Conservation (phyloP, 2,113 vertebrate species). For the Glareola pratincola region DNA sequence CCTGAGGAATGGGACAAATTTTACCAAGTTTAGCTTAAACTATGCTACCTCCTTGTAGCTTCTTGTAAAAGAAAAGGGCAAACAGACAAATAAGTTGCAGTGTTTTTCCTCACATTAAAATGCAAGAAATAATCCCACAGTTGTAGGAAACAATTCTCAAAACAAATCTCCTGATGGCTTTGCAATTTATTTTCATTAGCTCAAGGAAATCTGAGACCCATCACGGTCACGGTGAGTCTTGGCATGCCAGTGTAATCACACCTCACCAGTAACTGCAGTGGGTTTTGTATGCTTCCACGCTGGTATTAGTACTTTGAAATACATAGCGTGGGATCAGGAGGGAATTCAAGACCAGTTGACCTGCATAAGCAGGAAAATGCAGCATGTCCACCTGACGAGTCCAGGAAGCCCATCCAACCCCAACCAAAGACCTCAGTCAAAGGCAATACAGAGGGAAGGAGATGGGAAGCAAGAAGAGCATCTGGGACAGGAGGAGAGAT, state of each 20-base stretch:
- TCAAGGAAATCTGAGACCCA: not conserved
- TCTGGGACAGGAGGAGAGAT: not conserved
- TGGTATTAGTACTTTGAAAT: not conserved
- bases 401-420: not conserved
- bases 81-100: not conserved
- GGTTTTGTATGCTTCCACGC: not conserved
- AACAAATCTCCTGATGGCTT: not conserved
- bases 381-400: accelerated
- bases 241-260: not conserved
- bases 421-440: not conserved
- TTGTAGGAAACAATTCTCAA: not conserved
- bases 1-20: not conserved
- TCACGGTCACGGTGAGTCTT: not conserved
- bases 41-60: not conserved
- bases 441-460: not conserved
- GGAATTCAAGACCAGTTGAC: not conserved
- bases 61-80: not conserved
- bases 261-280: not conserved
- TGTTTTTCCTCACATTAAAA: not conserved
- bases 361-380: not conserved
- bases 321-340: not conserved
- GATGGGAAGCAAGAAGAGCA: not conserved
- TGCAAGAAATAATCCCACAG: not conserved
- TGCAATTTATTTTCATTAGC: not conserved
- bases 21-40: not conserved